Evolutionary conservation across 2,797 vertebrate genomes (phyloP), one percentile per base, ranked within the genome.

Genomic region (Telmatherina bonti): DNA sequence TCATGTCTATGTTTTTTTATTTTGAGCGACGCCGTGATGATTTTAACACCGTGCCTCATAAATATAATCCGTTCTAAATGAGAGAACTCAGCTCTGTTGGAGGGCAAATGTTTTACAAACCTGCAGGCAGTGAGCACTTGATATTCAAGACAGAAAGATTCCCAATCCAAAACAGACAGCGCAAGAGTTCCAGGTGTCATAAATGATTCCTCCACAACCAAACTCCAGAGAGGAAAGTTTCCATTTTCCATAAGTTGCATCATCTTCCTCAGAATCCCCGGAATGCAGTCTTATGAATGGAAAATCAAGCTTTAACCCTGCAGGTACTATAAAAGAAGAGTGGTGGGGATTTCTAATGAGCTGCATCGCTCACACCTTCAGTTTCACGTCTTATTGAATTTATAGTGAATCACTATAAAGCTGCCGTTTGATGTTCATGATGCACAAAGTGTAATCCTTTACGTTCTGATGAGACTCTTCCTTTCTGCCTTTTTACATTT

Each of bases 181-280:
- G 67, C 15, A 3, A 38, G n/a, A 70, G 72, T 78, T 59, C 43
- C 36, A 29, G 36, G 64, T 73, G 67, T 78, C 76, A 38, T 57
- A 30, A 70, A 55, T 30, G 55, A 74, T 69, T 72, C 45, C 24
- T 67, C 53, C 58, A 24, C 24, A 62, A 33, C n/a, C 26, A 16
- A 54, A 45, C 67, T 31, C 30, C 41, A 26, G 57, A 74, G 67
- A 53, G 13, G 76, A 76, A 51, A 43, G 30, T 63, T 86, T 76
- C 65, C 26, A 62, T 82, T 87, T 86, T 57, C 82, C 33, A 60
- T 22, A 54, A 55, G 70, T 88, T 88, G 77, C 85, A 79, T 88
- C 85, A 91, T 55, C 69, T 63, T 51, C 62, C 49, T 27, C 41
- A 55, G 67, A 81, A 82, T 73, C 74, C 63, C 56, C 60, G 43